phyloP scores from a whole-genome alignment of 2,113 vertebrate species.

The Tamias sibiricus region DNA sequence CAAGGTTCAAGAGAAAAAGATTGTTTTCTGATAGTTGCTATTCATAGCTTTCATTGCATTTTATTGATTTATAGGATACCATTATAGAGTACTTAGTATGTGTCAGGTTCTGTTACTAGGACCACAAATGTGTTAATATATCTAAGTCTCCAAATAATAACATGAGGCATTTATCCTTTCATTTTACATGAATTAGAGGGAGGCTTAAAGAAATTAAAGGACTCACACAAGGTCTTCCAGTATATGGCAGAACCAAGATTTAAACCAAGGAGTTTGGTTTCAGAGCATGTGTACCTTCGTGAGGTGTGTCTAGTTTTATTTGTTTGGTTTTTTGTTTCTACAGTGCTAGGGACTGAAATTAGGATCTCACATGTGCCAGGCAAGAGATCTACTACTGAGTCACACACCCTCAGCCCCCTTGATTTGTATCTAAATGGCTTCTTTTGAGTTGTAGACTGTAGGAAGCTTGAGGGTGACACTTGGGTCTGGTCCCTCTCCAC shows the following conservation, averaged over 20 bases:
- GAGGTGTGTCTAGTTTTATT: background rate
- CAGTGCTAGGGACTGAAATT: background rate
- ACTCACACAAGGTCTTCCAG: background rate
- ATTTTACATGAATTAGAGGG: background rate
- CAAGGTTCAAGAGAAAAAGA: slow-evolving; percentile 19
- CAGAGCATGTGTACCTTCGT: background rate
- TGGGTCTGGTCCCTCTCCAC: background rate
- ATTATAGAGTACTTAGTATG: background rate
- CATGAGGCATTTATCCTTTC: background rate
- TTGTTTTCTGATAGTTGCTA: slow-evolving; percentile 15
- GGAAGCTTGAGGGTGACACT: background rate
- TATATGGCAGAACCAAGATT: background rate
- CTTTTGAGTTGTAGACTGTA: background rate
- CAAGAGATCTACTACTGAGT: background rate
- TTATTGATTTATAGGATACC: background rate
- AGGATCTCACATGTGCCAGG: background rate
- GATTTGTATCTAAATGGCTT: background rate
- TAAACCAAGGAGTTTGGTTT: background rate
- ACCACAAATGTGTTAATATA: background rate
- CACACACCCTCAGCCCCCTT: background rate
- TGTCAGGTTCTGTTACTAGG: background rate
- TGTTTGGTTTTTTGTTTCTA: background rate
- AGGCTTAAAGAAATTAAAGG: background rate
- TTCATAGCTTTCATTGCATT: background rate
- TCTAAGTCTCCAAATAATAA: background rate